Conservation (phyloP, 1,140 invertebrate genomes). For the Ostrea denselamellosa region DNA sequence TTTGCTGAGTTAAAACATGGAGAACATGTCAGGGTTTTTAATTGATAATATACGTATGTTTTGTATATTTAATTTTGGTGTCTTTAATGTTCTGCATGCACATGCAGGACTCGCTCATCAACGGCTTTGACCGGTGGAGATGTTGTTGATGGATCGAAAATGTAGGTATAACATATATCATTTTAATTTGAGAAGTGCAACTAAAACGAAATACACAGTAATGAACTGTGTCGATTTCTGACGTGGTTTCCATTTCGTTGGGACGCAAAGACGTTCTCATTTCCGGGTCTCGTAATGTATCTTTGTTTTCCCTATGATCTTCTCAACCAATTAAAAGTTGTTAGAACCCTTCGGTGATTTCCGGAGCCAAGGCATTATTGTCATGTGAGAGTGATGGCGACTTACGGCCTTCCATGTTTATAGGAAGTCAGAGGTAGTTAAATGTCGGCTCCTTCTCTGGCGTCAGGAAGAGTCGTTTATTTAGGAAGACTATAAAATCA, state of each 20-base stretch:
- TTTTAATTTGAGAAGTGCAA: neutral
- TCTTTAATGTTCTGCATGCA: too few species aligned
- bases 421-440: constrained; percentile 22
- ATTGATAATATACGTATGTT: too few species aligned
- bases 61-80: too few species aligned
- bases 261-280: constrained; percentile 32
- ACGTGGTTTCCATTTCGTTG: constrained; percentile 26
- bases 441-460: constrained; percentile 8
- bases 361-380: constrained; percentile 26
- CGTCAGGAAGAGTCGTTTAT: constrained; percentile 16
- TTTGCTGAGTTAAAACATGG: too few species aligned
- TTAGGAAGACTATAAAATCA: constrained; percentile 1
- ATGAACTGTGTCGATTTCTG: constrained; percentile 2
- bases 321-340: constrained; percentile 38
- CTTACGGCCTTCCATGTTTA: neutral
- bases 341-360: constrained; percentile 34
- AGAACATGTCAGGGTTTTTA: too few species aligned
- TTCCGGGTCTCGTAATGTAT: constrained; percentile 29
- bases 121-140: too few species aligned
- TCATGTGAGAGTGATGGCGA: neutral
- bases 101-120: too few species aligned
- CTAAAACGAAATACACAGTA: neutral
- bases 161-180: neutral
- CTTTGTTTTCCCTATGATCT: constrained; percentile 36
- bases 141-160: too few species aligned